phyloP scores from a whole-genome alignment of 2,113 vertebrate genomes.

The Podarcis cretensis region DNA sequence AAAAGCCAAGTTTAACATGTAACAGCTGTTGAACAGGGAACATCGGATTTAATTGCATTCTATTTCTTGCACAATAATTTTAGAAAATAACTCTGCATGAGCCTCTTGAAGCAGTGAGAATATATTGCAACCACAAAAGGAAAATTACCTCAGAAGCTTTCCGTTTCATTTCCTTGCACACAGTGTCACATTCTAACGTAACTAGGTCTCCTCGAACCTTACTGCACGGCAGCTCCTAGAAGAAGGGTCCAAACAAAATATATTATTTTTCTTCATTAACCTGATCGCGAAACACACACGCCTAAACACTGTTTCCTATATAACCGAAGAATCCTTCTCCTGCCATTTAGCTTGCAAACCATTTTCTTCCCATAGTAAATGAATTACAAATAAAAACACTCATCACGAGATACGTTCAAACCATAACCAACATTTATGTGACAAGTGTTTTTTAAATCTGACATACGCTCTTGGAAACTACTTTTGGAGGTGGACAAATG shows the following conservation, averaged over 20 bases:
- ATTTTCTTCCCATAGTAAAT: background rate
- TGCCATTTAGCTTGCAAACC: background rate
- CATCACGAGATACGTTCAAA: background rate
- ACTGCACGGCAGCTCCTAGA: conserved; percentile 86
- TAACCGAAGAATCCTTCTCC: background rate
- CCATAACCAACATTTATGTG: background rate
- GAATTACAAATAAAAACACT: conserved; percentile 5
- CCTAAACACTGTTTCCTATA: background rate
- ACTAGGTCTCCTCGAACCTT: conserved; percentile 73
- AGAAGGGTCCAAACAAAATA: conserved; percentile 36
- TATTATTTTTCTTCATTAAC: background rate
- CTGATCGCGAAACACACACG: background rate
- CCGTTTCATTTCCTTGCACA: conserved; percentile 87
- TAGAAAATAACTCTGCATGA: conserved; percentile 28
- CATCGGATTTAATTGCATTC: background rate
- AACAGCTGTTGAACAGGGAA: conserved; percentile 21
- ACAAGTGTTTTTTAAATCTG: background rate
- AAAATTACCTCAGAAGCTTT: conserved; percentile 87
- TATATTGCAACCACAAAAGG: background rate
- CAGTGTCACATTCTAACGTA: conserved; percentile 83
- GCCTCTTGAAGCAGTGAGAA: conserved; percentile 14
- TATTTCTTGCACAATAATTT: background rate
- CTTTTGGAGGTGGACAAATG: background rate
- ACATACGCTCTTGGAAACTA: background rate
- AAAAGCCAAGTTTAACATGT: conserved; percentile 14